These are phyloP conservation scores for Leptinotarsa haldemani DNA, from an alignment of 2,888 invertebrate species.

Conservation along the genomic window DNA sequence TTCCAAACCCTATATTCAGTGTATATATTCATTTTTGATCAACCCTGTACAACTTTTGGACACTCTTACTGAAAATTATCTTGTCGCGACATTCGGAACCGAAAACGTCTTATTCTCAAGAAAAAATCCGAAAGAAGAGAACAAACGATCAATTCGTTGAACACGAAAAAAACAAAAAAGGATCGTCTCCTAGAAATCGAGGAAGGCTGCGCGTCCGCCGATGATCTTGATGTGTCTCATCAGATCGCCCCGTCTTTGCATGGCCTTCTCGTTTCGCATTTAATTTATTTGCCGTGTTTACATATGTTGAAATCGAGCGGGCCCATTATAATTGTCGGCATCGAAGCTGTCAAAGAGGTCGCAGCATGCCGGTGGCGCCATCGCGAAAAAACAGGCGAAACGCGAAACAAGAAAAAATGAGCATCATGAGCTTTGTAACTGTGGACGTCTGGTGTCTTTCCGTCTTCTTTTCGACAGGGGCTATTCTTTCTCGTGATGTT, in stretches of 20 bases:
- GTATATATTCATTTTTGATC: neutral
- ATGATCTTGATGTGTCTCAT: conserved; percentile 53
- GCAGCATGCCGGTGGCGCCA: conserved; percentile 63
- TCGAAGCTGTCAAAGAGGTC: conserved; percentile 47
- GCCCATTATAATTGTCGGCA: conserved; percentile 64
- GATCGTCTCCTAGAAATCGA: conserved; percentile 38
- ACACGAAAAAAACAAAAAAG: conserved; percentile 25
- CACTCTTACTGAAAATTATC: conserved; percentile 28
- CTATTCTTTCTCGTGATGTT: conserved; percentile 38
- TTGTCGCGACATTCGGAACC: conserved; percentile 28
- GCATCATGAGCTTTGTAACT: conserved; percentile 34
- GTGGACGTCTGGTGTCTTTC: conserved; percentile 33
- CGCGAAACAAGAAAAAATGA: conserved; percentile 50
- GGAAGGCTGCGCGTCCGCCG: conserved; percentile 32
- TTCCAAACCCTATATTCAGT: neutral
- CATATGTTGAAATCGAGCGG: conserved; percentile 62
- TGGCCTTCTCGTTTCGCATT: conserved; percentile 49
- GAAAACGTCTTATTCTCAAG: conserved; percentile 39
- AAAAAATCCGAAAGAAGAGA: conserved; percentile 32
- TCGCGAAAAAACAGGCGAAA: conserved; percentile 58
- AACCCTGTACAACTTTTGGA: conserved; percentile 4
- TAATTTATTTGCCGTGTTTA: conserved; percentile 65
- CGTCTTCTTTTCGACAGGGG: conserved; percentile 24
- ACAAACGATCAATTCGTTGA: conserved; percentile 33
- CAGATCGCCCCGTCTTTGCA: conserved; percentile 41